These are phyloP conservation scores for Drosophila obscura DNA, from an alignment of 1,140 invertebrate genomes.

Conservation along the genomic window DNA sequence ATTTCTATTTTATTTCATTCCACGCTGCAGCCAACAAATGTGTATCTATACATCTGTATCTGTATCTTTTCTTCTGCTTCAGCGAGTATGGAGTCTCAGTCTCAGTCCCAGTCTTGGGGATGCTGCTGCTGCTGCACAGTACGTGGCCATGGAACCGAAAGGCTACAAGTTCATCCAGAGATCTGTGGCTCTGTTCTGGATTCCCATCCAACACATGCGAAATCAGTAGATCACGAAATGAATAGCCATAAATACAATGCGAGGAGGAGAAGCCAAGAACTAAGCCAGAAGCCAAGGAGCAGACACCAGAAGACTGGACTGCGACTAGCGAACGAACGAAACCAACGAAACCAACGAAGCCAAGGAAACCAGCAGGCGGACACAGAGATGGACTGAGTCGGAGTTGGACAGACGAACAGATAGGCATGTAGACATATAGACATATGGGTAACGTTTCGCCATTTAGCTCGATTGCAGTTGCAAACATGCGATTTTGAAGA, in stretches of 20 bases:
- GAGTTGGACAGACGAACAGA: conserved; percentile 36
- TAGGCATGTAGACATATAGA: conserved; percentile 64
- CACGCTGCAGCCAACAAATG: conserved; percentile 17
- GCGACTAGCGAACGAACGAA: conserved; percentile 2
- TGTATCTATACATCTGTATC: conserved; percentile 5
- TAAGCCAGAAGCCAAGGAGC: conserved; percentile 13
- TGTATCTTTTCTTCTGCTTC: conserved; percentile 41
- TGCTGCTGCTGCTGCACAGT: conserved; percentile 42
- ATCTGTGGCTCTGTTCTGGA: conserved; percentile 49
- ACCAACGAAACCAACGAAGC: too few species aligned
- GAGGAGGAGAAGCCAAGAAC: conserved; percentile 26
- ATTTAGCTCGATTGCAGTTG: conserved; percentile 79
- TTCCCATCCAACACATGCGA: conserved; percentile 80
- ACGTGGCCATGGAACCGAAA: conserved; percentile 64
- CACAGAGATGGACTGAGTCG: conserved; percentile 11
- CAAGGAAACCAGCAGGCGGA: conserved; percentile 5
- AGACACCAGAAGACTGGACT: conserved; percentile 38
- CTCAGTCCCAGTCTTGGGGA: too few species aligned
- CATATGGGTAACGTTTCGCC: conserved; percentile 73
- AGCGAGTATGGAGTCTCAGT: conserved; percentile 17
- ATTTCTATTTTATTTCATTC: conserved; percentile 78
- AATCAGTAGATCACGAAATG: conserved; percentile 81
- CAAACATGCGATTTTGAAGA: conserved; percentile 80
- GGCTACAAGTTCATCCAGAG: conserved; percentile 64
- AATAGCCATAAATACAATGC: conserved; percentile 80